phyloP scores from a whole-genome alignment of 2,797 vertebrate genomes.

The Pristis pectinata region DNA sequence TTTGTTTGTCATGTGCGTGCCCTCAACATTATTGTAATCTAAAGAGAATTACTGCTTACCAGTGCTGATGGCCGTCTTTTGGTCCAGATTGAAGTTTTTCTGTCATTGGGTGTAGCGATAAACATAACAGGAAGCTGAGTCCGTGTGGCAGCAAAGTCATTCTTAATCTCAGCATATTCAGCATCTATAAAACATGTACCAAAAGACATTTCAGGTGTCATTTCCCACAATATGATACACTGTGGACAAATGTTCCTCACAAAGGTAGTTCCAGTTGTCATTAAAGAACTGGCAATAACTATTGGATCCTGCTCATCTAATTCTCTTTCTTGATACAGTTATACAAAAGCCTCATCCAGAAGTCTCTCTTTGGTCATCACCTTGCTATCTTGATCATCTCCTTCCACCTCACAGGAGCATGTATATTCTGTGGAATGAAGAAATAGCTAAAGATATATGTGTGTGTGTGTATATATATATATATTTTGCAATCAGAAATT shows the following conservation, averaged over 20 bases:
- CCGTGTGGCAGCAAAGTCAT: constrained; percentile 73
- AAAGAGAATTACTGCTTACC: constrained; percentile 56
- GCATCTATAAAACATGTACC: constrained; percentile 52
- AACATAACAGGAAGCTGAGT: constrained; percentile 80
- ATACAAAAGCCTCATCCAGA: neutral
- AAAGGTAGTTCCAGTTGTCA: neutral
- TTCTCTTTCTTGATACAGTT: neutral
- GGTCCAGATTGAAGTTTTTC: constrained; percentile 79
- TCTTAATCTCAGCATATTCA: constrained; percentile 80
- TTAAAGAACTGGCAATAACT: neutral
- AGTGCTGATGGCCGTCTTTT: constrained; percentile 70
- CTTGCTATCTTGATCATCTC: neutral
- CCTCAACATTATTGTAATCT: neutral
- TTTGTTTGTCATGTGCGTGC: neutral
- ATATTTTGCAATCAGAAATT: neutral
- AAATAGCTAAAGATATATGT: neutral
- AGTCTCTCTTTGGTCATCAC: neutral
- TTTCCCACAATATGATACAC: neutral
- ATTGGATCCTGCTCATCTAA: neutral
- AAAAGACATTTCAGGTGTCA: neutral
- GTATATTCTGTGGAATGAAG: neutral
- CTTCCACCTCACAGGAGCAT: neutral
- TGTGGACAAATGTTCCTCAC: neutral
- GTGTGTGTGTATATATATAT: too few species aligned
- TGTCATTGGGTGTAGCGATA: constrained; percentile 82